Evolutionary conservation across 1,140 invertebrate species (phyloP).

Genomic region (Hetaerina americana): DNA sequence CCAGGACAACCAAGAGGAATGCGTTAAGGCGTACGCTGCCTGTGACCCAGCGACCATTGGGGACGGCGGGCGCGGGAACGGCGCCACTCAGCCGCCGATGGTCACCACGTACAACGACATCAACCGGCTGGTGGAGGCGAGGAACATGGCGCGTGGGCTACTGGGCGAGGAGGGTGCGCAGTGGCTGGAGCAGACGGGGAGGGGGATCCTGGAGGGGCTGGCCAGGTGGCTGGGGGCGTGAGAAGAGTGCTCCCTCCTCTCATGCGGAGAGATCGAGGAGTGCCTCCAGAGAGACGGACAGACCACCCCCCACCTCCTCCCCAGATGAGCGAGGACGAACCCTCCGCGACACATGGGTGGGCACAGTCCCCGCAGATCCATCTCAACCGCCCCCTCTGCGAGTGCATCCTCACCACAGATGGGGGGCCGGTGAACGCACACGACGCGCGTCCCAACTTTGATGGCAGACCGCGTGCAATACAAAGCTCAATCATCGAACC

Average conservation of each 20-base stretch:
- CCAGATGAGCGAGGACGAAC: not conserved
- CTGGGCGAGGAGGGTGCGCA: slow-evolving; percentile 1
- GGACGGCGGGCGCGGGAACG: not conserved
- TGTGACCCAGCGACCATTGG: slow-evolving; percentile 30
- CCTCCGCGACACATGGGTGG: not conserved
- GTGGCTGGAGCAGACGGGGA: not conserved
- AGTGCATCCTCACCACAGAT: not conserved
- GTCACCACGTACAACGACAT: slow-evolving; percentile 72
- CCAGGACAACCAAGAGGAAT: slow-evolving; percentile 56
- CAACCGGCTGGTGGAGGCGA: slow-evolving; percentile 67
- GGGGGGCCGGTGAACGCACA: not conserved
- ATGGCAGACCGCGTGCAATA: too few relatives aligned
- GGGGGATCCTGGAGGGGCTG: not conserved
- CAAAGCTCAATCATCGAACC: too few relatives aligned
- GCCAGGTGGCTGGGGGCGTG: not conserved
- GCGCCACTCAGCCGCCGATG: slow-evolving; percentile 54
- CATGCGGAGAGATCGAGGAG: not conserved
- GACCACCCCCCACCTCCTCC: not conserved
- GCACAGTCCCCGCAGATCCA: not conserved
- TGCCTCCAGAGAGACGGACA: not conserved
- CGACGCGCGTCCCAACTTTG: too few relatives aligned
- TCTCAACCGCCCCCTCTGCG: not conserved
- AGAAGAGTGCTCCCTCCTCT: too few relatives aligned
- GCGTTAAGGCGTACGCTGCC: slow-evolving; percentile 33
- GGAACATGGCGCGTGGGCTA: slow-evolving; percentile 26